phyloP scores from a whole-genome alignment of 2,888 invertebrate genomes.

The Linnaemya tessellans region DNA sequence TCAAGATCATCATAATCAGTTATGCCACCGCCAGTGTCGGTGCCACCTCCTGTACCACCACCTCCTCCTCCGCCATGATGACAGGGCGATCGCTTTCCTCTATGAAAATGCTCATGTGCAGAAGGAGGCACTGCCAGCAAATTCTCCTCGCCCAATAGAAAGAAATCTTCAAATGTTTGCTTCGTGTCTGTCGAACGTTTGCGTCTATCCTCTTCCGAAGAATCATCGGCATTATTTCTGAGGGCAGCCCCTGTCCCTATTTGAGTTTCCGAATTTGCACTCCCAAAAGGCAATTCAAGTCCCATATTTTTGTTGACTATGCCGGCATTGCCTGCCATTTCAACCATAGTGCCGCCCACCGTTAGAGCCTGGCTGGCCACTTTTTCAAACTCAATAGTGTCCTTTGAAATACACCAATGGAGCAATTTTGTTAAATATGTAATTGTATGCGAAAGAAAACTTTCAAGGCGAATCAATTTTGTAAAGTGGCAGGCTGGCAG shows the following conservation, averaged over 20 bases:
- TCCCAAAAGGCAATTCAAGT: conserved; percentile 73
- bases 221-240: conserved; percentile 35
- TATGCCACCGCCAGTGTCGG: conserved; percentile 61
- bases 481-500: no score
- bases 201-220: conserved; percentile 72
- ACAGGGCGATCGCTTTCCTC: conserved; percentile 76
- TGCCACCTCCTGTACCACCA: conserved; percentile 29
- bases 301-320: conserved; percentile 61
- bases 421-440: no score
- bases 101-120: conserved; percentile 66
- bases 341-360: conserved; percentile 74
- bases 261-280: conserved; percentile 69
- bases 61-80: conserved; percentile 48
- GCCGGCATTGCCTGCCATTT: conserved; percentile 73
- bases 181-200: conserved; percentile 61
- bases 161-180: neutral
- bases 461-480: no score
- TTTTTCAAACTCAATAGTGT: conserved; percentile 63
- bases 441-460: no score
- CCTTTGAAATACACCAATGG: neutral
- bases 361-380: conserved; percentile 39
- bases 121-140: neutral
- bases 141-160: neutral
- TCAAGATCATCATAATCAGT: conserved; percentile 73
- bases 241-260: conserved; percentile 77